A percentile compares a stretch with the other conserved stretches of the same genome.
Conservation (phyloP, 1,140 invertebrate species). For the Caenorhabditis tropicalis region DNA sequence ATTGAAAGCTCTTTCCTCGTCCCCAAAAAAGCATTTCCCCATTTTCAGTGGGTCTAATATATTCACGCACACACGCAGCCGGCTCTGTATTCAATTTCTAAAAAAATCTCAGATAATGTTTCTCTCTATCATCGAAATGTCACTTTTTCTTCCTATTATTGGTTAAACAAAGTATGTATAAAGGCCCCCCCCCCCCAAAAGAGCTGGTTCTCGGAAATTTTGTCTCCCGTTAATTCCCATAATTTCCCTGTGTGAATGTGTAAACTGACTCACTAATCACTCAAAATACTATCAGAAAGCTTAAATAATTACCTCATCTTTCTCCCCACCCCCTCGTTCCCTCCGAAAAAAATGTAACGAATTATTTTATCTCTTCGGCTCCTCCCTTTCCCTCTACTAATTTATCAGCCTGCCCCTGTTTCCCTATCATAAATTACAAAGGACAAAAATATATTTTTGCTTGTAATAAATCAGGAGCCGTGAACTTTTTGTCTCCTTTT, state of each 20-base stretch:
- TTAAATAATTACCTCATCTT: background rate
- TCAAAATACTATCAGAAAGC: background rate
- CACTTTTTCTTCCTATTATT: background rate
- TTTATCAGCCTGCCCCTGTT: background rate
- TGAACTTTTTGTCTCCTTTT: background rate
- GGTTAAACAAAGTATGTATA: background rate
- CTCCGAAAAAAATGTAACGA: background rate
- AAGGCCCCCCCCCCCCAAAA: background rate
- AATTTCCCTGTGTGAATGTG: slow-evolving; percentile 30
- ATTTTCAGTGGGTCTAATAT: background rate
- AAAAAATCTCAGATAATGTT: background rate
- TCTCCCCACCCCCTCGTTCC: background rate
- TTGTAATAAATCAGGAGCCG: slow-evolving; percentile 19
- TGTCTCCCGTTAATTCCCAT: background rate
- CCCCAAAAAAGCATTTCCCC: background rate
- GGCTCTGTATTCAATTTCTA: slow-evolving; percentile 19
- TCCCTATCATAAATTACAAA: background rate
- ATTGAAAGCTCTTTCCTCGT: slow-evolving; percentile 1
- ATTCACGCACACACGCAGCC: slow-evolving; percentile 33
- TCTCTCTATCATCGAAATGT: background rate
- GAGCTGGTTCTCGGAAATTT: slow-evolving; percentile 39
- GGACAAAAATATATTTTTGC: background rate
- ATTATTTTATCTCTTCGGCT: background rate
- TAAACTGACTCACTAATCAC: slow-evolving; percentile 25
- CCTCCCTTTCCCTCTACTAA: background rate